A percentile compares a stretch with the other conserved stretches of the same genome.
Evolutionary conservation across 2,113 vertebrate genomes (phyloP).

Genomic region (Ochotona curzoniae): DNA sequence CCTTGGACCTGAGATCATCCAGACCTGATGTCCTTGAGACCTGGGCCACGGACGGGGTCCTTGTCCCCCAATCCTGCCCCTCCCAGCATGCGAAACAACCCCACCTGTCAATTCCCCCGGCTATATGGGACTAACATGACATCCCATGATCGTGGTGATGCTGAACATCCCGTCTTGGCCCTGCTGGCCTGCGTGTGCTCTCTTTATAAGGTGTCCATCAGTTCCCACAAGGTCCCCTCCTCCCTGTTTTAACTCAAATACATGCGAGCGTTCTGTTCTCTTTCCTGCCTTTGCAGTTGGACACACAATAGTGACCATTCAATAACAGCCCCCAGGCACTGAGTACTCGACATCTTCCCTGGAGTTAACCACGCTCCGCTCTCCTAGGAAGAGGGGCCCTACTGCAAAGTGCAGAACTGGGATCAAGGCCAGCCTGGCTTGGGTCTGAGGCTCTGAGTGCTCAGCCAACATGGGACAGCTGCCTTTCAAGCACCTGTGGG

Average conservation of each 20-base stretch:
- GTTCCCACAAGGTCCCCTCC: not conserved
- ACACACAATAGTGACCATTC: not conserved
- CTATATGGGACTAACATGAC: rapidly evolving
- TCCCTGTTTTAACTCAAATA: not conserved
- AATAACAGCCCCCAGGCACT: not conserved
- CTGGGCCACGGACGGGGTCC: rapidly evolving
- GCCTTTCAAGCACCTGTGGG: not conserved
- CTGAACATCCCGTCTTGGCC: not conserved
- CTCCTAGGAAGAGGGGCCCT: not conserved
- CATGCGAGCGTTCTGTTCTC: too few relatives aligned
- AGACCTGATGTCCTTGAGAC: not conserved
- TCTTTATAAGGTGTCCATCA: not conserved
- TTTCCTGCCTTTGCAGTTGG: not conserved
- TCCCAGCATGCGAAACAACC: too few relatives aligned
- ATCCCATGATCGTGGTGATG: not conserved
- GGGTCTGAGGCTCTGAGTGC: not conserved
- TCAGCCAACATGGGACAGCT: not conserved
- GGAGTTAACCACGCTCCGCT: not conserved
- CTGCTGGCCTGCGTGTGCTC: not conserved
- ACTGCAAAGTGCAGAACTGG: not conserved
- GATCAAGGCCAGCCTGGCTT: not conserved
- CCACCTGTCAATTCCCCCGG: not conserved
- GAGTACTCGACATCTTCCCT: not conserved
- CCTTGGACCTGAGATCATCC: not conserved
- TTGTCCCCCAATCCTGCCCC: rapidly evolving